Percentiles rank a stretch among this genome's conserved stretches.
These are phyloP conservation scores for Seira ritae DNA, from an alignment of 2,888 invertebrate species.

Conservation along the genomic window DNA sequence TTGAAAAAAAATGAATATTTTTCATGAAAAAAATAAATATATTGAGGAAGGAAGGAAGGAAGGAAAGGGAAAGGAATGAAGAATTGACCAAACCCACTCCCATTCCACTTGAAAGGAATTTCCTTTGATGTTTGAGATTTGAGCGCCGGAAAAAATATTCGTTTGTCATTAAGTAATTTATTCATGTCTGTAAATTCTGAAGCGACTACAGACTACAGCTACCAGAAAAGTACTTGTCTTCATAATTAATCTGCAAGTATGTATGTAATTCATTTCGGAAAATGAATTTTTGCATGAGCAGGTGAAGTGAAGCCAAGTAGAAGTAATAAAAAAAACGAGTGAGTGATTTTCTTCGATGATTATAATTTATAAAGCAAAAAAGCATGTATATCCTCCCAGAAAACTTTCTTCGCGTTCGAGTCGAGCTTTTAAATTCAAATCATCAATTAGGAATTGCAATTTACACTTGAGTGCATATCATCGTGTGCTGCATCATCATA, in stretches of 20 bases:
- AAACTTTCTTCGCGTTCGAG: not conserved
- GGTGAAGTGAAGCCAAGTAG: not conserved
- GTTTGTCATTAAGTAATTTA: slow-evolving; percentile 5
- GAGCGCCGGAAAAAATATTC: not conserved
- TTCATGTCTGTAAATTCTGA: not conserved
- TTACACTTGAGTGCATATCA: not conserved
- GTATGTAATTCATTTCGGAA: not conserved
- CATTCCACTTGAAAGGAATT: slow-evolving; percentile 8
- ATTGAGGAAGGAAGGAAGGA: slow-evolving; percentile 56
- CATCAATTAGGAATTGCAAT: no score
- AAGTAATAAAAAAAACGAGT: not conserved
- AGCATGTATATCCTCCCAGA: no score
- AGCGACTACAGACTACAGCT: not conserved
- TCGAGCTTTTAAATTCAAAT: not conserved
- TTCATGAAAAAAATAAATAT: slow-evolving; percentile 26
- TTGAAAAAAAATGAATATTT: slow-evolving; percentile 48
- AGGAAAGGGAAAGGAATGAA: slow-evolving; percentile 45
- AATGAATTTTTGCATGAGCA: not conserved
- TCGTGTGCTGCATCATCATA: not conserved
- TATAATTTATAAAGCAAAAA: no score
- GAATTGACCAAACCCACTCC: slow-evolving; percentile 12
- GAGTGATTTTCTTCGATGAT: not conserved
- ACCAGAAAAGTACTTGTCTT: not conserved
- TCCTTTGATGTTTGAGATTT: not conserved
- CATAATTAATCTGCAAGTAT: not conserved